Evolutionary conservation across 2,113 vertebrate genomes (phyloP).

Genomic region (Ciconia boyciana): DNA sequence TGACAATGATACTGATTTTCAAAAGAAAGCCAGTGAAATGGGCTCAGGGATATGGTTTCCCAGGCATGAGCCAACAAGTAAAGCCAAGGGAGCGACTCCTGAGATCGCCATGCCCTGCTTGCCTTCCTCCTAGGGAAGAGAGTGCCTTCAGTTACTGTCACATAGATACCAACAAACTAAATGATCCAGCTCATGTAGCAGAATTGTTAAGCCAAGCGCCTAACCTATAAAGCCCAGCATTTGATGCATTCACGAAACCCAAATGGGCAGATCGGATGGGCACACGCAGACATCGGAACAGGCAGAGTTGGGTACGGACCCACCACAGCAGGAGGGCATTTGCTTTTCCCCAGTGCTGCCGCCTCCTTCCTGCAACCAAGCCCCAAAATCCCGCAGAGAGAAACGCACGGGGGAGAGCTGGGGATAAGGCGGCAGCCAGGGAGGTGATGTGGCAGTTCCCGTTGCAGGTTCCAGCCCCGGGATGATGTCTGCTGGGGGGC

Average conservation of each 20-base stretch:
- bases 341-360: neutral
- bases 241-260: neutral
- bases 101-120: neutral
- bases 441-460: neutral
- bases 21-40: neutral
- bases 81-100: neutral
- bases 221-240: neutral
- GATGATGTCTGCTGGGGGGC: neutral
- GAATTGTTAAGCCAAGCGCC: neutral
- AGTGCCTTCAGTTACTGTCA: neutral
- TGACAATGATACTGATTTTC: neutral
- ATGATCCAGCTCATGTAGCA: neutral
- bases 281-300: neutral
- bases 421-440: neutral
- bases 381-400: neutral
- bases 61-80: neutral
- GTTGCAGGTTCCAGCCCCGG: neutral
- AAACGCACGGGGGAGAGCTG: neutral
- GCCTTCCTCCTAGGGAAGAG: neutral
- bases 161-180: neutral
- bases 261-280: rapidly evolving
- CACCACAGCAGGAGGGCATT: neutral
- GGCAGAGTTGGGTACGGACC: neutral
- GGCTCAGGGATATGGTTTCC: neutral
- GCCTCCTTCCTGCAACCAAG: neutral